Base-by-base conservation (phyloP, 2,888 invertebrate species). In the Thysanoteuthis rhombus region DNA sequence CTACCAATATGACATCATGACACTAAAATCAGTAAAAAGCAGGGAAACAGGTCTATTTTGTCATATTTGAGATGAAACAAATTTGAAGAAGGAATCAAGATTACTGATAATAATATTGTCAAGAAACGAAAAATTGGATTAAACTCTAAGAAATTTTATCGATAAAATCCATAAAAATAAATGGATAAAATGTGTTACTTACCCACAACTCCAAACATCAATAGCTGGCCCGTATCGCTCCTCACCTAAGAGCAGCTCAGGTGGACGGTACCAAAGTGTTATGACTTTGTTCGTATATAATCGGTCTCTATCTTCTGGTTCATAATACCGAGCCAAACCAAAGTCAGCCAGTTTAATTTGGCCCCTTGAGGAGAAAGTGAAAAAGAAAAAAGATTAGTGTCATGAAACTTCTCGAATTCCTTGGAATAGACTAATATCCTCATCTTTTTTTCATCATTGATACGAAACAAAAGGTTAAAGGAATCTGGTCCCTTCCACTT, bases 301-400 rank as follows among this genome's bases (percentile, higher is more conserved):
- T 94, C 99, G 98, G 96, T 98, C 98, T 93, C 98, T 98, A 97
- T 99, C 99, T 96, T 99, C 99, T 0, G 99, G 98, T 96, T 99
- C 98, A 97, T 99, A 99, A 42, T 99, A 98, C 93, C 99, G 98
- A 0, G 99, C 99, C 95, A 99, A 97, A 95, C 99, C 99, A 97
- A 99, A 99, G 97, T 99, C 99, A 19, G 99, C 99, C 94, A 99
- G 97, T 97, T 99, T 99, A n/a, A 99, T 99, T 97, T 99, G 99
- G 89, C 99, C 99, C 97, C 99, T 99, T 97, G 90, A 97, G 96
- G 93, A 94, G 94, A 94, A 94, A 94, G 58, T 90, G 40, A 90
- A 75, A 36, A 52, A 38, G 12, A 94, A 32, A 89, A 89, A 75
- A 75, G n/a, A 36, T 58, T 58, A 28, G 58, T 58, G 25, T 6